Base-by-base conservation (phyloP, 1,140 invertebrate genomes). In the Pectinophora gossypiella region DNA sequence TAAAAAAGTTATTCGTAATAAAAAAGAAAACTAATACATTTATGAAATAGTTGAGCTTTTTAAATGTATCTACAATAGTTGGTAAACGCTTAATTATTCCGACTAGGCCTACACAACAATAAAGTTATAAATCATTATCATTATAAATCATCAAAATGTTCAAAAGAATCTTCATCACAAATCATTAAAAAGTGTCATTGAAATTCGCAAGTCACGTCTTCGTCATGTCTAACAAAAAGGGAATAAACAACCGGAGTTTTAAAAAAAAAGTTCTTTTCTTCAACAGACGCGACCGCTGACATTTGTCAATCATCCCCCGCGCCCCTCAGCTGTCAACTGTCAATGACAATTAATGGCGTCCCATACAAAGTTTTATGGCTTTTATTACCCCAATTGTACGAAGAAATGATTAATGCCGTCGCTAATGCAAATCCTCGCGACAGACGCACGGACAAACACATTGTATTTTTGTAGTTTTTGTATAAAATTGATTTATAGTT, bases 241-340 rank as follows among this genome's bases (percentile, higher is more conserved):
- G 16, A 15, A 40, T 51, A 53, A 51, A 61, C 55, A 61, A 59
- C 53, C 51, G 44, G 54, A 48, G 51, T 56, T 51, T 46, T 19
- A 62, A 64, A 68, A 65, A 60, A 42, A 59, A 48, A 46, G 58
- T 69, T 62, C 66, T 72, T 80, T 76, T 56, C 73, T 61, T 59
- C 61, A n/a, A n/a, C n/a, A n/a, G n/a, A n/a, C 61, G 61, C 68
- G 65, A 69, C 61, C 64, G 64, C 56, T 82, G 81, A 85, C 81
- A 76, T 85, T 85, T 80, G 81, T 85, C 81, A 85, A 85, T 85
- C 81, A 83, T 58, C 62, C 68, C 69, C 64, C 67, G n/a, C n/a
- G n/a, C 64, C 54, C 63, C 54, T 40, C 36, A 40, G 59, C 70
- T 85, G 75, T 75, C 71, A 40, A 58, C 68, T 85, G 75, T 73